phyloP scores from a whole-genome alignment of 2,797 vertebrate genomes.

The Microhierax caerulescens region DNA sequence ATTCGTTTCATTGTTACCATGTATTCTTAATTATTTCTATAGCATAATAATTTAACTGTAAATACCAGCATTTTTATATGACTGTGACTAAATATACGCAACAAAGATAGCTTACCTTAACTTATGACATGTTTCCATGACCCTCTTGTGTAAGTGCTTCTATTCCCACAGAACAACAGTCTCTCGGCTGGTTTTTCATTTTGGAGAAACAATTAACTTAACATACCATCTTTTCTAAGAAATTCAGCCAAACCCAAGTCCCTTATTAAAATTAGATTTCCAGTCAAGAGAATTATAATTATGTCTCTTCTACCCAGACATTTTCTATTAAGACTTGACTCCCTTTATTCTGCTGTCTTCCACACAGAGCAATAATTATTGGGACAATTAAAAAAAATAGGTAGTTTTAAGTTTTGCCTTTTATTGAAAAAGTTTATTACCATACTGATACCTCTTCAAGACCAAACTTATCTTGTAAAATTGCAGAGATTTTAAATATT shows the following conservation, averaged over 20 bases:
- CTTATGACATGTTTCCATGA: neutral
- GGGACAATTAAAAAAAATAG: neutral
- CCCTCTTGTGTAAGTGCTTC: neutral
- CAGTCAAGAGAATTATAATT: slow-evolving; percentile 45
- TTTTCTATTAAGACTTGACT: slow-evolving; percentile 30
- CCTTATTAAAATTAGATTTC: slow-evolving; percentile 44
- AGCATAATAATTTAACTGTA: neutral
- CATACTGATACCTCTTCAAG: neutral
- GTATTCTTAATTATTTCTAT: neutral
- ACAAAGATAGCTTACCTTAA: neutral
- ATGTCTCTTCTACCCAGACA: slow-evolving; percentile 35
- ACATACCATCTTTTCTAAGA: slow-evolving; percentile 22
- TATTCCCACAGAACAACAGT: neutral
- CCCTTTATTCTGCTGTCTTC: slow-evolving; percentile 22
- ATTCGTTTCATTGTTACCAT: neutral
- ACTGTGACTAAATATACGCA: neutral
- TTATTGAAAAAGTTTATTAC: neutral
- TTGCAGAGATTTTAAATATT: neutral
- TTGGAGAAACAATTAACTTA: neutral
- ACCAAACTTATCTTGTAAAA: neutral
- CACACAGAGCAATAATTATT: neutral
- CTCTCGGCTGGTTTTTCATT: slow-evolving; percentile 2
- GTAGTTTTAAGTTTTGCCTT: neutral
- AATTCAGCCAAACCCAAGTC: slow-evolving; percentile 24
- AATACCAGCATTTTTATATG: neutral